phyloP scores from a whole-genome alignment of 1,140 invertebrate species.

The Drosophila tropicalis region DNA sequence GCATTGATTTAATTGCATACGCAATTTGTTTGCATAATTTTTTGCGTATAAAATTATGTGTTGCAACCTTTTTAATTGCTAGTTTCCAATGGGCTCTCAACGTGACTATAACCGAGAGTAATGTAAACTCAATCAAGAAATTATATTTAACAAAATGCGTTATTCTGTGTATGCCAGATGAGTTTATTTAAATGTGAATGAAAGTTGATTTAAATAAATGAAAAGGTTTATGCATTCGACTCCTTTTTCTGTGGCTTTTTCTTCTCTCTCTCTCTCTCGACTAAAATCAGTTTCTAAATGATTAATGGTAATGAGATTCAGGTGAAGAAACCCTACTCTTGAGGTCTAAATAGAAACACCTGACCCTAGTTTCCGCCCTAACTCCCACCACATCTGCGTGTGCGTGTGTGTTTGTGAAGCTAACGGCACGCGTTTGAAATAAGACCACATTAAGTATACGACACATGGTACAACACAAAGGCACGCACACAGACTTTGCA shows the following conservation, averaged over 20 bases:
- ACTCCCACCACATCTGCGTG: background rate
- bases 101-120: background rate
- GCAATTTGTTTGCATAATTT: slow-evolving; percentile 63
- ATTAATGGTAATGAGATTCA: background rate
- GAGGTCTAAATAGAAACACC: background rate
- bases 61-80: slow-evolving; percentile 34
- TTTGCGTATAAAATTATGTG: slow-evolving; percentile 63
- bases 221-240: background rate
- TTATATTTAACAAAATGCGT: no score
- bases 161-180: slow-evolving; percentile 27
- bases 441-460: slow-evolving; percentile 75
- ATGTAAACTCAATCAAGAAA: background rate
- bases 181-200: slow-evolving; percentile 14
- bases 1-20: slow-evolving; percentile 18
- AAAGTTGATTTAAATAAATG: background rate
- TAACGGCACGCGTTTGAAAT: slow-evolving; percentile 67
- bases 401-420: slow-evolving; percentile 5
- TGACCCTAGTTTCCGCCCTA: background rate
- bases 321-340: background rate
- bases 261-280: background rate
- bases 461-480: slow-evolving; percentile 61
- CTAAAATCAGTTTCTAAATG: background rate
- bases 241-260: background rate
- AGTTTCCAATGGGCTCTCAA: slow-evolving; percentile 45
- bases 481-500: slow-evolving; percentile 60